These are phyloP conservation scores for Uloborus plumipes DNA, from an alignment of 2,888 invertebrate species.

Conservation along the genomic window DNA sequence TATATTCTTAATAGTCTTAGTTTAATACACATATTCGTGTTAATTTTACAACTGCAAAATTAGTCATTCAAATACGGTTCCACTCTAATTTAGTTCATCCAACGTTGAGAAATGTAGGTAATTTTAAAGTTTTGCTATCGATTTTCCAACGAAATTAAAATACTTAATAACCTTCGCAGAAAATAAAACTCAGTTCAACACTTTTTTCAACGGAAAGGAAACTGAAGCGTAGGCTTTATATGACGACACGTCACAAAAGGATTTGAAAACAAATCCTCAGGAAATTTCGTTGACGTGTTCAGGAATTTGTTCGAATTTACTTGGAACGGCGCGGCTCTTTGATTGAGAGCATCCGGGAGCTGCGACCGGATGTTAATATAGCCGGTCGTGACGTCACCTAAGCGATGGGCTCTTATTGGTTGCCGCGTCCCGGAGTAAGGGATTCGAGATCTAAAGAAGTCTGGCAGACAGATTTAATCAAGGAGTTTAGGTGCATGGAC, in stretches of 20 bases:
- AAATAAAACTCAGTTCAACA: not conserved
- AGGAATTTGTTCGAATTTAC: not conserved
- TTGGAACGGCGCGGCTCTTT: conserved; percentile 13
- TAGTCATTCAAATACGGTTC: too few species aligned
- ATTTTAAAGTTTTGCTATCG: not conserved
- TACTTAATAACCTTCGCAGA: too few species aligned
- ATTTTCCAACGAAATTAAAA: not conserved
- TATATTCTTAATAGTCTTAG: too few species aligned
- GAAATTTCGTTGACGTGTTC: conserved; percentile 31
- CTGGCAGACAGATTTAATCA: not conserved
- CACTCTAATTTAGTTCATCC: too few species aligned
- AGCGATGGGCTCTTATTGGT: conserved; percentile 29
- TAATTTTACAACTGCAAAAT: too few species aligned
- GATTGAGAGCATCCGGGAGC: conserved; percentile 41
- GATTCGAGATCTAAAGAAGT: conserved; percentile 3
- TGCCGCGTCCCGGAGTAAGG: not conserved
- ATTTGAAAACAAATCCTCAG: conserved; percentile 40
- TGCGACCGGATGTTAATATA: conserved; percentile 50
- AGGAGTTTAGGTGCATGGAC: not conserved
- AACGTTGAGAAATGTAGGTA: too few species aligned
- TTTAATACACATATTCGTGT: too few species aligned
- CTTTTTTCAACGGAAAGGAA: too few species aligned
- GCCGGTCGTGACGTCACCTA: conserved; percentile 27
- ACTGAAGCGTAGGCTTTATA: too few species aligned
- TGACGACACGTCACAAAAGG: not conserved